These are phyloP conservation scores for Nyctereutes procyonoides DNA, from an alignment of 2,113 vertebrate genomes.

Conservation along the genomic window DNA sequence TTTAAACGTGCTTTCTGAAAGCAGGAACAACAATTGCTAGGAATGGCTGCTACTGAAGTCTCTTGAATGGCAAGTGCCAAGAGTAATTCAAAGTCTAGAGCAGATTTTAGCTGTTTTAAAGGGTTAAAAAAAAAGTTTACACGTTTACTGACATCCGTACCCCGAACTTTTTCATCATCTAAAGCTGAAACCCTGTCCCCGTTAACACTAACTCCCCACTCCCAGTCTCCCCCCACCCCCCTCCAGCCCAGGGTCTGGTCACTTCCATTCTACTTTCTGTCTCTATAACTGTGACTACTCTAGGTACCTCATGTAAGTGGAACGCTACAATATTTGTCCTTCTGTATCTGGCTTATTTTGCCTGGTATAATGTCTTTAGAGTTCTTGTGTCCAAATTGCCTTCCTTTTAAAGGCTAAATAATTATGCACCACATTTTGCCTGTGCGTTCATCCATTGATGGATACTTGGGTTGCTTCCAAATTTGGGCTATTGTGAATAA, in stretches of 20 bases:
- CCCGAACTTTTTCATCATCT: not conserved
- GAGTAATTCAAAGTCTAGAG: not conserved
- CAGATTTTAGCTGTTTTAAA: not conserved
- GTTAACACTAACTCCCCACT: not conserved
- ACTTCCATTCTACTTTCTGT: not conserved
- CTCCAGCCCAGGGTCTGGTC: not conserved
- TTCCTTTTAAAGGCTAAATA: not conserved
- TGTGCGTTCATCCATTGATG: not conserved
- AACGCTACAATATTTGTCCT: not conserved
- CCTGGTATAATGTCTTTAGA: not conserved
- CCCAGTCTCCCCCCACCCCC: not conserved
- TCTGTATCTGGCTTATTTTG: not conserved
- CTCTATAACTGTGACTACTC: not conserved
- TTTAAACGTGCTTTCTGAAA: constrained; percentile 33
- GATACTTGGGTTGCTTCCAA: not conserved
- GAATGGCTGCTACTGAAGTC: not conserved
- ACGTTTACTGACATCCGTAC: not conserved
- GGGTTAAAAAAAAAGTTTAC: not conserved
- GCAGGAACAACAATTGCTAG: not conserved
- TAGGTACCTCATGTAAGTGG: not conserved
- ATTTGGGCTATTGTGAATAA: not conserved
- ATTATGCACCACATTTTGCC: not conserved
- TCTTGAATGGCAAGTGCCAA: constrained; percentile 13
- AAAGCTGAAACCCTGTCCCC: not conserved
- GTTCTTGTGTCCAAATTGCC: not conserved